Base-by-base conservation (phyloP, 2,797 vertebrate genomes). In the Smutsia temminckii region DNA sequence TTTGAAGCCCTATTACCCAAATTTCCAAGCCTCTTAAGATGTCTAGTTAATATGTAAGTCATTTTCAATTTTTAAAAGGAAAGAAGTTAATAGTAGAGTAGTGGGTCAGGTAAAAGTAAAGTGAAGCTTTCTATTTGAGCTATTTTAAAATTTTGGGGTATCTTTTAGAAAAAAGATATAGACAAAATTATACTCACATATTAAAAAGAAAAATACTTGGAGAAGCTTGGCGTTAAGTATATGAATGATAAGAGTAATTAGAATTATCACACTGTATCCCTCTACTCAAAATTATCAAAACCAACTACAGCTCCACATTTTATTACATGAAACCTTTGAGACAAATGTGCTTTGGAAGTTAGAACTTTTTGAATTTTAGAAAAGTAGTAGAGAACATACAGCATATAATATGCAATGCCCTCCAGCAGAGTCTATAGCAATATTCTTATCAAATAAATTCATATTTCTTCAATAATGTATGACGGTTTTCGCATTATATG, bases 1-100 rank as follows among this genome's bases (percentile, higher is more conserved):
- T 89, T 96, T 95, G 85, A 92, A 77, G 88, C 72, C 29, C 94
- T 91, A 1, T 96, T 96, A 97, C 75, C 72, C 92, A 92, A 91
- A 93, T 93, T 95, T 85, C 93, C 71, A 94, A 89, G 74, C 89
- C 95, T 1, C 91, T 93, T 16, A 0, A 14, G 69, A 90, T 95
- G 78, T 94, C 95, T 88, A 81, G 37, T 97, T 95, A 85, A 0
- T 2, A 46, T 97, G 90, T 96, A 42, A 94, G 27, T 80, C 14
- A 3, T 93, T 96, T 91, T 86, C 57, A 78, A 25, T 86, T 89
- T 79, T 4, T 85, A 55, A 91, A 75, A 93, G 42, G 46, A 92
- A 84, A 92, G 64, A 93, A 81, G 6, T 57, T 83, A 79, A 13
- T 34, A 80, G 34, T 49, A 78, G 46, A 78, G 16, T 51, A 92